Evolutionary conservation across 2,113 vertebrate genomes (phyloP).

Genomic region (Marmota monax): DNA sequence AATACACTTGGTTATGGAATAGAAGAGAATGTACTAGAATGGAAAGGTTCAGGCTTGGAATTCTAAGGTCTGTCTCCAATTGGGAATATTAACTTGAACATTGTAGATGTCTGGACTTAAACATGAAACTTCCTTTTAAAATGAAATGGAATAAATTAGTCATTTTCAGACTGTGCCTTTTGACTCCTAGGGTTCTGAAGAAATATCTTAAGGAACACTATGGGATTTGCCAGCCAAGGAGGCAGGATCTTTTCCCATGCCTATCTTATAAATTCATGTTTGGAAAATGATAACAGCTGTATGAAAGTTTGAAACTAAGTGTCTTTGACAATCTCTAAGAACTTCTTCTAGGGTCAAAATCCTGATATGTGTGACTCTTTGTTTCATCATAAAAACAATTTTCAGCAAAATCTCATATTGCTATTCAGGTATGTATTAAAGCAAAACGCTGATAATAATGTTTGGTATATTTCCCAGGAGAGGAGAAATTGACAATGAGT

Average conservation of each 20-base stretch:
- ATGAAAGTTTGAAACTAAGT: neutral
- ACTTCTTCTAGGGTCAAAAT: neutral
- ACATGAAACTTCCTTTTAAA: neutral
- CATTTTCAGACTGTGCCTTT: neutral
- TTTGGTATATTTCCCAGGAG: neutral
- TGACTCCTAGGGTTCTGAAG: neutral
- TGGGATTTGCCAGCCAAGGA: neutral
- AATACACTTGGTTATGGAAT: neutral
- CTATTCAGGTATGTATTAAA: neutral
- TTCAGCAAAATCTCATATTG: neutral
- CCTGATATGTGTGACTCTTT: neutral
- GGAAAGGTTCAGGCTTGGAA: neutral
- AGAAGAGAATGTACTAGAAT: neutral
- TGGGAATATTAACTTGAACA: neutral
- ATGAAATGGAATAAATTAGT: neutral
- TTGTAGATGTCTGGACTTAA: neutral
- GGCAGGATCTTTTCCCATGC: neutral
- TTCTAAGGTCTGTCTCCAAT: neutral
- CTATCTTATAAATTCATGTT: neutral
- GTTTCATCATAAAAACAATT: neutral
- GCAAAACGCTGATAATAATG: neutral
- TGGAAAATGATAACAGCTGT: neutral
- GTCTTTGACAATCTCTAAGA: neutral
- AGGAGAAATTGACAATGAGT: neutral
- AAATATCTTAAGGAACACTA: neutral